Evolutionary conservation across 2,888 invertebrate species (phyloP).

Genomic region (Seladonia tumulorum): DNA sequence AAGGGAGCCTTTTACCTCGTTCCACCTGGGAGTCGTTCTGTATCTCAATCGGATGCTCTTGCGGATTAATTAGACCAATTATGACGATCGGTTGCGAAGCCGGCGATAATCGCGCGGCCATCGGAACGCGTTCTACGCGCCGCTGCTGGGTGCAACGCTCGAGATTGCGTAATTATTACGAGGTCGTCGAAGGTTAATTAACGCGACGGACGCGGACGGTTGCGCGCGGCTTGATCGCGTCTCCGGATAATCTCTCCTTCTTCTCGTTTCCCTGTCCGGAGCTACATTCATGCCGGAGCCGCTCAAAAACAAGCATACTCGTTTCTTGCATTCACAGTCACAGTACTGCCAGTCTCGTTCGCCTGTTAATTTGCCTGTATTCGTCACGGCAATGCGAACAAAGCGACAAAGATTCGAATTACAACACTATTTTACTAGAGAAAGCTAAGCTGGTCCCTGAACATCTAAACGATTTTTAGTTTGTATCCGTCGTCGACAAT

Average conservation of each 20-base stretch:
- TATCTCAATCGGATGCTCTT: background rate
- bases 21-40: background rate
- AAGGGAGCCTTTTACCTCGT: conserved; percentile 36
- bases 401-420: background rate
- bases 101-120: conserved; percentile 14
- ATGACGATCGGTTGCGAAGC: conserved; percentile 12
- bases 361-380: background rate
- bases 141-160: conserved; percentile 27
- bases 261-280: background rate
- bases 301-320: background rate
- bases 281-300: background rate
- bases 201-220: conserved; percentile 39
- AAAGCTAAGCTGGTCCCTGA: no score
- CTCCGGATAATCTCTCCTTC: background rate
- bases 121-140: conserved; percentile 30
- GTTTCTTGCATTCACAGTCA: background rate
- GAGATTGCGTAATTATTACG: conserved; percentile 63
- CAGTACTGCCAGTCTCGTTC: background rate
- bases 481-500: no score
- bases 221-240: conserved; percentile 1
- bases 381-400: background rate
- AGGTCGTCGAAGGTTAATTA: conserved; percentile 66
- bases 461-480: no score
- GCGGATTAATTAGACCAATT: conserved; percentile 35
- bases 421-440: no score